Base-by-base conservation (phyloP, 2,888 invertebrate genomes). In the Drosophila testacea region DNA sequence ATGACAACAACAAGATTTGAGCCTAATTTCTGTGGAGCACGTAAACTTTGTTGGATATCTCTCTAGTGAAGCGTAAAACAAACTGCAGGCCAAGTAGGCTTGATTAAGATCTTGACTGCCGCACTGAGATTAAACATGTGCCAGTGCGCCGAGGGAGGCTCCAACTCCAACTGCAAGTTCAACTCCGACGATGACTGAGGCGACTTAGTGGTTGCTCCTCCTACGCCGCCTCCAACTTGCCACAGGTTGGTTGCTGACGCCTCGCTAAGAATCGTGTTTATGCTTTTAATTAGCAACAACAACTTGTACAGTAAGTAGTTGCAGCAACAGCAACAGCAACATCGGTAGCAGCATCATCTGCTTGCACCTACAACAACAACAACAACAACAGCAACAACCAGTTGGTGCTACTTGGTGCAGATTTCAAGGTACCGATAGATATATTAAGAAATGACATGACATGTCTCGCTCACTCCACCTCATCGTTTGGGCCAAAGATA, bases 211-310 rank as follows among this genome's bases (percentile, higher is more conserved):
- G 39, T 32, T 55, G 41, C 62, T 16, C 38, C 76, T 73, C 72
- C 77, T 79, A 79, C 82, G 69, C 74, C 73, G 80, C 74, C 79
- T 77, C 47, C 81, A 76, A 61, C 69, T 57, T 52, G 74, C 59
- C 78, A 75, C 77, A 78, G 73, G 78, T 75, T 42, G 34, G 65
- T 34, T 46, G 60, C 68, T 82, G 77, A 86, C 85, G 85, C 85
- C 88, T 86, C 74, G 85, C 83, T 88, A 83, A 85, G 89, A 89
- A 86, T 88, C 88, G 88, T 88, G 88, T 88, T 88, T 88, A 86
- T 88, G 86, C 89, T 89, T 89, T 88, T 88, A 88, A 88, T 88
- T 88, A 88, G 88, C 89, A 86, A 82, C 86, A 88, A 89, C 86
- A 88, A 88, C 85, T 88, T 86, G 85, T 88, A 85, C 81, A 85